Evolutionary conservation across 2,113 vertebrate genomes (phyloP), one percentile per base, ranked within the genome.

Genomic region (Alethe diademata): DNA sequence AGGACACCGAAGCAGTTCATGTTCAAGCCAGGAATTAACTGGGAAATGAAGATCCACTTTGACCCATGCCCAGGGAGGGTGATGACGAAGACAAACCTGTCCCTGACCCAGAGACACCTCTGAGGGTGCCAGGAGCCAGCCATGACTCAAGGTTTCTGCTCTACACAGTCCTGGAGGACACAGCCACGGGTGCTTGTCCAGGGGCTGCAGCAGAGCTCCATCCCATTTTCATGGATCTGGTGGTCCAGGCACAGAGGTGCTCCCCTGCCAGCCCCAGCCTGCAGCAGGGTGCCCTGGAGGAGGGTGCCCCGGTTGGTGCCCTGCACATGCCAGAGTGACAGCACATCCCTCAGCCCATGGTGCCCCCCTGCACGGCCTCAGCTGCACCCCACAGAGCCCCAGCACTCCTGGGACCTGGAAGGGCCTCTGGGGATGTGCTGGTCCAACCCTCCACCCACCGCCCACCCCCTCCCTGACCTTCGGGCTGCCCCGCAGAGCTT

Each of bases 261-360:
- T 1, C 13, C 64, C 12, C 28, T 29, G 24, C 19, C 57, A 78
- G 61, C 14, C 31, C 25, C 51, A 74, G 45, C 19, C 50, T n/a
- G 43, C 45, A 56, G 28, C 20, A 13, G 1, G 1, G 48, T 48
- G 66, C 3, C 48, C 61, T 19, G 26, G 57, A 56, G 57, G 8
- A 57, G 43, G 31, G 6, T 50, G 42, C 7, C 36, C 31, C 1
- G 1, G 19, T 58, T 20, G 1, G 42, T 48, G 66, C 6, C 48
- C 61, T 19, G 23, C 25, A 9, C 12, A 2, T 2, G 6, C 31
- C 17, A 4, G 7, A 19, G 35, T 47, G 56, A 14, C 23, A 17
- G 28, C 6, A 1, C 8, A 26, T 47, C 14, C 42, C 40, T 57
- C 0, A 0, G 51, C 23, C 25, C n/a, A 1, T 1, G 36, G 40